These are phyloP conservation scores for Sebastiscus tertius DNA, from an alignment of 2,797 vertebrate genomes.

Conservation along the genomic window DNA sequence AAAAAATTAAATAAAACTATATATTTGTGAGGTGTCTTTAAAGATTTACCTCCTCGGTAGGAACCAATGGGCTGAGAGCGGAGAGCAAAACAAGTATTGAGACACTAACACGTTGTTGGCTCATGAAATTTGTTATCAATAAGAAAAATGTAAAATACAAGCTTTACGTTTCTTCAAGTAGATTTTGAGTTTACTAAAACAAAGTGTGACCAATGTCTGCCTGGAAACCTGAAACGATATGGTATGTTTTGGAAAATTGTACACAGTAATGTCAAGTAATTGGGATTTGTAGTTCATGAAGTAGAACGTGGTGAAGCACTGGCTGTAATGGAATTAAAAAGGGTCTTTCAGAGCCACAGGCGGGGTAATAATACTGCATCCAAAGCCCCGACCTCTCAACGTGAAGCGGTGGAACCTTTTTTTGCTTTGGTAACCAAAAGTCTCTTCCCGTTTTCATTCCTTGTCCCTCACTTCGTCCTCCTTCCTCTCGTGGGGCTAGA, in stretches of 20 bases:
- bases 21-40: not conserved
- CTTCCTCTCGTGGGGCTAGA: constrained; percentile 72
- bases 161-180: not conserved
- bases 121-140: not conserved
- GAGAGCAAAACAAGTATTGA: not conserved
- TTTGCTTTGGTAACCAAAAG: constrained; percentile 30
- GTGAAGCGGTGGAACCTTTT: not conserved
- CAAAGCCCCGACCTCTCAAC: not conserved
- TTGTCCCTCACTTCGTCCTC: not conserved
- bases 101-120: not conserved
- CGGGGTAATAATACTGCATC: constrained; percentile 28
- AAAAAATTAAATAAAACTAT: not conserved
- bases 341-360: constrained; percentile 10
- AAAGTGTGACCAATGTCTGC: not conserved
- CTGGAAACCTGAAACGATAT: not conserved
- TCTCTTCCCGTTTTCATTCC: not conserved
- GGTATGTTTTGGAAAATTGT: not conserved
- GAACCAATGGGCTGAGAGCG: not conserved
- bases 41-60: too few relatives aligned
- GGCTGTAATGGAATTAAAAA: not conserved
- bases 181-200: not conserved
- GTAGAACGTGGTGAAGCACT: not conserved
- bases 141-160: not conserved
- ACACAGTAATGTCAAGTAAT: not conserved
- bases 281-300: not conserved